Conservation (phyloP, 1,140 invertebrate genomes). For the Drosophila mojavensis region DNA sequence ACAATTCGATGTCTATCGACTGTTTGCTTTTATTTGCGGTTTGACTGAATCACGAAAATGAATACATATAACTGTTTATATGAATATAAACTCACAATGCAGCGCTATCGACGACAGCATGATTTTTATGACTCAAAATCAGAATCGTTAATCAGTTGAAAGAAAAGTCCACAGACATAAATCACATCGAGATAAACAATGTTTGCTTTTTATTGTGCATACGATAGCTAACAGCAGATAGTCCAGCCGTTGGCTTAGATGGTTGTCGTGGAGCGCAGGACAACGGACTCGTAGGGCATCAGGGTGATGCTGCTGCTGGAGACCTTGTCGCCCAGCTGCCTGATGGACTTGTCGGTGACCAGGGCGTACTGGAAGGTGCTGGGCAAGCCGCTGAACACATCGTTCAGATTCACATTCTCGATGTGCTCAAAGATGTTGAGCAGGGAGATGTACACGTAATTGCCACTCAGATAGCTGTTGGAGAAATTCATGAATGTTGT, state of each 20-base stretch:
- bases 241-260: constrained; percentile 14
- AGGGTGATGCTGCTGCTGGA: constrained; percentile 61
- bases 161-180: not conserved
- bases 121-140: not conserved
- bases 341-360: constrained; percentile 73
- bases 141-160: constrained; percentile 1
- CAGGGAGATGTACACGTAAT: constrained; percentile 68
- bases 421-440: constrained; percentile 71
- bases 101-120: not conserved
- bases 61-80: not conserved
- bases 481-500: not conserved
- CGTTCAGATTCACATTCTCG: constrained; percentile 65
- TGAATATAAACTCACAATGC: no score
- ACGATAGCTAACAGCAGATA: not conserved
- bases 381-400: constrained; percentile 60
- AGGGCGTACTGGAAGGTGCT: constrained; percentile 70
- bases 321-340: constrained; percentile 58
- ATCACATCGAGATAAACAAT: not conserved
- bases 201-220: constrained; percentile 6
- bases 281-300: constrained; percentile 72
- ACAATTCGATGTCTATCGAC: not conserved
- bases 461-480: constrained; percentile 55
- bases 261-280: constrained; percentile 64
- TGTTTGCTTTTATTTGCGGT: not conserved
- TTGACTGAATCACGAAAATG: no score